phyloP scores from a whole-genome alignment of 2,797 vertebrate genomes.

The Pangasius djambal region DNA sequence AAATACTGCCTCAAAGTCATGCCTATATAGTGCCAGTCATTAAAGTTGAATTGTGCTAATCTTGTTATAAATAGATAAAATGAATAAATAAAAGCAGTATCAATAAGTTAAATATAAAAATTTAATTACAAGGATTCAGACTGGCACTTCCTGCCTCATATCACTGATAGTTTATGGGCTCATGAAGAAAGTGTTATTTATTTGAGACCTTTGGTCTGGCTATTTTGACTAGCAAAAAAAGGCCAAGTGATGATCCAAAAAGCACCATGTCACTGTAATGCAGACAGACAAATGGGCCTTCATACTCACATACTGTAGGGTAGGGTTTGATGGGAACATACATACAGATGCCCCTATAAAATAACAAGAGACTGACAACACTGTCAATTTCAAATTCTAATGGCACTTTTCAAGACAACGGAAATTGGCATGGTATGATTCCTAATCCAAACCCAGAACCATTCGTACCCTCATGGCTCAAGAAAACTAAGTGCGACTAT shows the following conservation, averaged over 20 bases:
- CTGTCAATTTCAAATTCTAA: neutral
- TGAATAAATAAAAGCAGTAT: neutral
- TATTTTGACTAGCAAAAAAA: neutral
- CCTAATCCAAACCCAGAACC: neutral
- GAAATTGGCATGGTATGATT: neutral
- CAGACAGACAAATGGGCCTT: no score
- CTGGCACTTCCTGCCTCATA: neutral
- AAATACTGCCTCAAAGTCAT: neutral
- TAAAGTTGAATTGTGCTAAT: neutral
- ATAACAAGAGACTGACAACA: neutral
- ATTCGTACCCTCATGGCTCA: neutral
- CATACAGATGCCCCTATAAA: neutral
- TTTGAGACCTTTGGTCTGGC: neutral
- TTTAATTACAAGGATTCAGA: neutral
- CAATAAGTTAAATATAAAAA: no score
- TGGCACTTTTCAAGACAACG: neutral
- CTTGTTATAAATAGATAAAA: neutral
- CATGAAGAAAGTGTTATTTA: slow-evolving; percentile 48
- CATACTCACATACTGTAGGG: neutral
- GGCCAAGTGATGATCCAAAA: neutral
- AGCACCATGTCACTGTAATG: neutral
- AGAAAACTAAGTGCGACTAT: neutral
- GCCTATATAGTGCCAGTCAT: neutral
- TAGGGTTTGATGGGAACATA: neutral
- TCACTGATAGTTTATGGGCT: slow-evolving; percentile 23